These are phyloP conservation scores for Callitettix versicolor DNA, from an alignment of 1,140 invertebrate genomes.

Conservation along the genomic window DNA sequence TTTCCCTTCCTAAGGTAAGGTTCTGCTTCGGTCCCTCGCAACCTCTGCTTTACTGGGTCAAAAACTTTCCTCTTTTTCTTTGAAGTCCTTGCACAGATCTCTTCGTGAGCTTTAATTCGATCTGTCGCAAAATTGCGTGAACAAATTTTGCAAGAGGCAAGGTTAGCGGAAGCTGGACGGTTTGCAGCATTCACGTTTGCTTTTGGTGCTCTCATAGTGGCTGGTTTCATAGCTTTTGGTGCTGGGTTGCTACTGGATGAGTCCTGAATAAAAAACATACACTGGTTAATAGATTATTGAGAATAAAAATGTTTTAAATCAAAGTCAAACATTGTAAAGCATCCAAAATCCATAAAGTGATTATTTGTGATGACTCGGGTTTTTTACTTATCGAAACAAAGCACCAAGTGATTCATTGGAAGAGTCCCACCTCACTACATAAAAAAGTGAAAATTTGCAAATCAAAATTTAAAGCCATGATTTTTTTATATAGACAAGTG, in stretches of 20 bases:
- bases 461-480: too few relatives aligned
- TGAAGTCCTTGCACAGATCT: slow-evolving; percentile 64
- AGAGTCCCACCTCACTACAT: too few relatives aligned
- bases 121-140: slow-evolving; percentile 65
- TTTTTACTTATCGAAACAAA: too few relatives aligned
- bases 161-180: slow-evolving; percentile 6
- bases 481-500: too few relatives aligned
- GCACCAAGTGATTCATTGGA: too few relatives aligned
- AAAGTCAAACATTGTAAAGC: too few relatives aligned
- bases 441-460: too few relatives aligned
- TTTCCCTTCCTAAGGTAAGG: slow-evolving; percentile 46
- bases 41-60: slow-evolving; percentile 72
- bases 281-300: not conserved
- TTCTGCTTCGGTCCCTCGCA: slow-evolving; percentile 80
- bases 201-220: not conserved
- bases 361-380: too few relatives aligned
- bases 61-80: slow-evolving; percentile 76
- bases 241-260: not conserved
- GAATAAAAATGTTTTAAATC: too few relatives aligned
- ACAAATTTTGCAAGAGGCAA: slow-evolving; percentile 45
- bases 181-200: not conserved
- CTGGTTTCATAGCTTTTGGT: too few relatives aligned
- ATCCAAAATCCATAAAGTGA: too few relatives aligned
- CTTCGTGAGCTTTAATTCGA: slow-evolving; percentile 65
- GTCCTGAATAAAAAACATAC: not conserved